A percentile compares a stretch with the other conserved stretches of the same genome.
phyloP scores from a whole-genome alignment of 2,113 vertebrate species.

The Strix aluco region DNA sequence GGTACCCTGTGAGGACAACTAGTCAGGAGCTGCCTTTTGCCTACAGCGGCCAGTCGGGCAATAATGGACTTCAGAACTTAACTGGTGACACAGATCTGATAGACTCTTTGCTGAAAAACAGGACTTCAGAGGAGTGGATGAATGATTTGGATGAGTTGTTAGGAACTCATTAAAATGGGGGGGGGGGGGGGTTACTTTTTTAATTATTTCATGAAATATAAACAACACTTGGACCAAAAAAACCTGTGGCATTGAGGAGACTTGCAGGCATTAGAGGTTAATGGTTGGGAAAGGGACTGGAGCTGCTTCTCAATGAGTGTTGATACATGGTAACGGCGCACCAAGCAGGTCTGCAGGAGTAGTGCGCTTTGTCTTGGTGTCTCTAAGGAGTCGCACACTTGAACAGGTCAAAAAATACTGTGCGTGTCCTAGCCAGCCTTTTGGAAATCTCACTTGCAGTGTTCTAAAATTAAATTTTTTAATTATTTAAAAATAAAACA shows the following conservation, averaged over 20 bases:
- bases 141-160: constrained; percentile 93
- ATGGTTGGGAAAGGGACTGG: constrained; percentile 57
- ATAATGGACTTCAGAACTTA: constrained; percentile 77
- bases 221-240: constrained; percentile 81
- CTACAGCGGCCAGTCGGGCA: constrained; percentile 81
- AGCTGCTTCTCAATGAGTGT: constrained; percentile 47
- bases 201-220: constrained; percentile 64
- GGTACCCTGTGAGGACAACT: constrained; percentile 87
- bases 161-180: constrained; percentile 82
- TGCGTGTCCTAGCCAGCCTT: constrained; percentile 19
- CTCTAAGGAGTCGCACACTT: background rate
- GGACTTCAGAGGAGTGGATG: constrained; percentile 97
- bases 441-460: constrained; percentile 55
- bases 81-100: constrained; percentile 91
- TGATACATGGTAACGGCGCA: background rate
- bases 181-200: constrained; percentile 30
- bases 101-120: constrained; percentile 93
- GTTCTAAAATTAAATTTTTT: constrained; percentile 32
- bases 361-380: background rate
- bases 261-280: constrained; percentile 59
- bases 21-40: constrained; percentile 89
- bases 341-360: constrained; percentile 31
- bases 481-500: constrained; percentile 52
- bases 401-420: constrained; percentile 34
- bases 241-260: constrained; percentile 70